A percentile compares a stretch with the other conserved stretches of the same genome.
Conservation (phyloP, 2,113 vertebrate species). For the Pongo pygmaeus region DNA sequence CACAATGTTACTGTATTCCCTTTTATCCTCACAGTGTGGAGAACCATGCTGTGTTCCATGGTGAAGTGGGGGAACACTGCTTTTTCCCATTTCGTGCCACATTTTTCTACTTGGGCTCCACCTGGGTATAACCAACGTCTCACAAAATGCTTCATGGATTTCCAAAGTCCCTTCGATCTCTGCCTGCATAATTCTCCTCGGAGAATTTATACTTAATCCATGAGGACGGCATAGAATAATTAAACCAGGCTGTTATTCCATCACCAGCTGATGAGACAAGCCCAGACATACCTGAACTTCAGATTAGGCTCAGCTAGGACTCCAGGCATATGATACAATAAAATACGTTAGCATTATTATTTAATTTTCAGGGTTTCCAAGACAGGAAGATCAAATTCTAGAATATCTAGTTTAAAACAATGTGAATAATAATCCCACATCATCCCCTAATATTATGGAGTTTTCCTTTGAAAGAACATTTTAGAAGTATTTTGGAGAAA, state of each 20-base stretch:
- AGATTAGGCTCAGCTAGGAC: background rate
- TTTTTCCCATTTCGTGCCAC: background rate
- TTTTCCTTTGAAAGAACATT: background rate
- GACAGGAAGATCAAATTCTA: background rate
- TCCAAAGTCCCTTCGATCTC: background rate
- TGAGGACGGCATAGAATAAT: background rate
- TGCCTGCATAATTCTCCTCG: background rate
- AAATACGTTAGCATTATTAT: background rate
- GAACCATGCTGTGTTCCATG: background rate
- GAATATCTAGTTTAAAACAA: background rate
- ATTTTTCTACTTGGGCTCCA: background rate
- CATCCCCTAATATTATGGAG: background rate
- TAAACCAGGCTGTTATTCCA: background rate
- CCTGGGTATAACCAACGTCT: background rate
- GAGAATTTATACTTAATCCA: background rate
- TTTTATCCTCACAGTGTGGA: background rate
- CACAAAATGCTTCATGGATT: background rate
- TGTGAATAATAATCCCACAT: background rate
- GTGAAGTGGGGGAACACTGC: background rate
- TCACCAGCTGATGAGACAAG: background rate
- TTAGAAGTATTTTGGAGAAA: background rate
- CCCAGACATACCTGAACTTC: background rate
- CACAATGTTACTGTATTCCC: background rate
- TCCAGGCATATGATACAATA: background rate
- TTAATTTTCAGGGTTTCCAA: background rate